Evolutionary conservation across 2,888 invertebrate genomes (phyloP).

Genomic region (Leptinotarsa tumamoca): DNA sequence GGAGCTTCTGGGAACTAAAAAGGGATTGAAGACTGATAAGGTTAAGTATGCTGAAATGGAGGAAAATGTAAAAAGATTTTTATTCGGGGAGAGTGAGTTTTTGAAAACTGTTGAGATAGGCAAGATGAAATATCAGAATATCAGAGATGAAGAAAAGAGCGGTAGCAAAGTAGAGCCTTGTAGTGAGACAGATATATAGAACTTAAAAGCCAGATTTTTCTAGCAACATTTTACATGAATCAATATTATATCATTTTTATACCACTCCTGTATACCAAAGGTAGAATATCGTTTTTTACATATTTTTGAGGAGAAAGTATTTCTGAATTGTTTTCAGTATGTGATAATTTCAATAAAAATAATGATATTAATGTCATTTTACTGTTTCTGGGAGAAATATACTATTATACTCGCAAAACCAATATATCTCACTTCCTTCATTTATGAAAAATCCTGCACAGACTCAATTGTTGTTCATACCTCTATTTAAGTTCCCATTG

Average conservation of each 20-base stretch:
- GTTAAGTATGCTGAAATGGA: conserved; percentile 77
- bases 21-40: conserved; percentile 60
- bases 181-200: conserved; percentile 55
- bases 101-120: conserved; percentile 61
- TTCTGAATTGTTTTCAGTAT: too few species aligned
- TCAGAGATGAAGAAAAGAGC: conserved; percentile 41
- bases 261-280: too few species aligned
- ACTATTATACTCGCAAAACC: too few species aligned
- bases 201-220: not conserved
- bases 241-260: not conserved
- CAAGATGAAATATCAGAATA: conserved; percentile 59
- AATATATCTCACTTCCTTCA: too few species aligned
- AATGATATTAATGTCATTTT: too few species aligned
- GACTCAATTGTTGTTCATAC: too few species aligned
- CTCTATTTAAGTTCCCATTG: too few species aligned
- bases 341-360: too few species aligned
- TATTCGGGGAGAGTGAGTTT: conserved; percentile 67
- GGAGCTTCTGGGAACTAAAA: conserved; percentile 52
- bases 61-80: conserved; percentile 81
- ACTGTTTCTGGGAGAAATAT: too few species aligned
- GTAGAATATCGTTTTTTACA: too few species aligned
- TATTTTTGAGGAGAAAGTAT: too few species aligned
- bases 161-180: conserved; percentile 11
- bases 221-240: not conserved
- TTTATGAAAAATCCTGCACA: too few species aligned